Conservation (phyloP, 2,797 vertebrate species). For the Hylomyscus alleni region DNA sequence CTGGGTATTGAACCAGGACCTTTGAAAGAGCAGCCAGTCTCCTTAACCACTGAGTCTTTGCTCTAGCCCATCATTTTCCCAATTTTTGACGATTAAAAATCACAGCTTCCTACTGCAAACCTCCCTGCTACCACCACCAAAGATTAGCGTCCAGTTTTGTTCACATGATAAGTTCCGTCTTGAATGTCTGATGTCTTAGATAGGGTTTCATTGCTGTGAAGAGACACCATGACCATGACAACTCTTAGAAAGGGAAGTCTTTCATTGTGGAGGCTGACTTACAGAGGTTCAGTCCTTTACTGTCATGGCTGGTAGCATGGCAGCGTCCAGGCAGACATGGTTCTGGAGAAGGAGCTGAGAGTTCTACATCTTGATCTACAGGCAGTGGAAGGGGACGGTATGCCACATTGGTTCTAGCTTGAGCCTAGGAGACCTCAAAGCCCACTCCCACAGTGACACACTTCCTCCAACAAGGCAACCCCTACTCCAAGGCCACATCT, state of each 20-base stretch:
- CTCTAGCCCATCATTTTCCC: neutral
- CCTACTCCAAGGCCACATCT: neutral
- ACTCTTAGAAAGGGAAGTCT: neutral
- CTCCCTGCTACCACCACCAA: neutral
- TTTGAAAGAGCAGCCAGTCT: neutral
- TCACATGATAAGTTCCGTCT: neutral
- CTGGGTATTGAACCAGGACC: neutral
- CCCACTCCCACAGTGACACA: neutral
- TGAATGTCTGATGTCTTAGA: neutral
- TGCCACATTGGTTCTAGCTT: neutral
- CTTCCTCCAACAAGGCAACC: neutral
- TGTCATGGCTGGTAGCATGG: too few relatives aligned
- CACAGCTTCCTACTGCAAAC: neutral
- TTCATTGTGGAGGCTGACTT: neutral
- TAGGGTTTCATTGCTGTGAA: neutral
- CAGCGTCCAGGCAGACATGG: too few relatives aligned
- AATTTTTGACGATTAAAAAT: neutral
- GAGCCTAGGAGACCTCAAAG: neutral
- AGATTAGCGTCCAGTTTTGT: conserved; percentile 9
- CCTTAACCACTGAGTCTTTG: neutral
- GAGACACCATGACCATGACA: neutral
- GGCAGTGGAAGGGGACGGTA: neutral
- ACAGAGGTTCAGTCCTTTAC: too few relatives aligned
- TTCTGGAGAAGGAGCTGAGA: too few relatives aligned
- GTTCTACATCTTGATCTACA: neutral